phyloP scores from a whole-genome alignment of 2,113 vertebrate species.

The Engraulis encrasicolus region DNA sequence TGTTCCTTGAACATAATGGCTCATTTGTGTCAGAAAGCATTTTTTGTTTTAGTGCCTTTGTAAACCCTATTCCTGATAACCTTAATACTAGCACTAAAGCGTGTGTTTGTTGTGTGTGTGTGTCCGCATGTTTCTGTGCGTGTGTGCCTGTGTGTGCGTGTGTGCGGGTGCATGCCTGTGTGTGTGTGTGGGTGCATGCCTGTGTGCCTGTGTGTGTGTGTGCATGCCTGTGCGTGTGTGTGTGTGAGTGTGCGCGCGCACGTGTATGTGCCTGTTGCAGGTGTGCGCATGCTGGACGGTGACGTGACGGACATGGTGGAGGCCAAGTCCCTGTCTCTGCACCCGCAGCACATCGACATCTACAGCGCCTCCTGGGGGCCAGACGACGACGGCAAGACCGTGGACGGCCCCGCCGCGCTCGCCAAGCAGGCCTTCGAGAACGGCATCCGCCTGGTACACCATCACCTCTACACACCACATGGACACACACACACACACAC shows the following conservation, averaged over 20 bases:
- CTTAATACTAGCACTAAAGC: too few relatives aligned
- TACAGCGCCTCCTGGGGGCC: constrained; percentile 99
- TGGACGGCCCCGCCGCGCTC: constrained; percentile 94
- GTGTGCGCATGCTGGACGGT: constrained; percentile 97
- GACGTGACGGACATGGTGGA: constrained; percentile 99
- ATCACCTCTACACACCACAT: not conserved
- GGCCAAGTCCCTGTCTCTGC: constrained; percentile 93
- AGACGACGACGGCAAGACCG: constrained; percentile 96
- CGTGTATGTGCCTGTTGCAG: constrained; percentile 45
- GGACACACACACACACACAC: not conserved
- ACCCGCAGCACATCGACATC: constrained; percentile 96
- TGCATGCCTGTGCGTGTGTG: constrained; percentile 31
- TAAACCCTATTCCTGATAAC: too few relatives aligned
- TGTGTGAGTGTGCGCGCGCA: constrained; percentile 58
- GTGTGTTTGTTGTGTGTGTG: constrained; percentile 3
- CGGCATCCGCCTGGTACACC: constrained; percentile 90
- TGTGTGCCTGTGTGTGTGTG: constrained; percentile 26
- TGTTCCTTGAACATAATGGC: too few relatives aligned
- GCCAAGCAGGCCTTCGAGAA: constrained; percentile 97
- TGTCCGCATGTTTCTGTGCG: constrained; percentile 20
- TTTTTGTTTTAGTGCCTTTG: too few relatives aligned
- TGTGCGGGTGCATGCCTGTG: too few relatives aligned
- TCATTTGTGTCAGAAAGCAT: too few relatives aligned
- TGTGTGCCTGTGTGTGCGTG: not conserved
- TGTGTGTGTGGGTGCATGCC: not conserved